Evolutionary conservation across 2,888 invertebrate species (phyloP).

Genomic region (Brachylomia viminalis): DNA sequence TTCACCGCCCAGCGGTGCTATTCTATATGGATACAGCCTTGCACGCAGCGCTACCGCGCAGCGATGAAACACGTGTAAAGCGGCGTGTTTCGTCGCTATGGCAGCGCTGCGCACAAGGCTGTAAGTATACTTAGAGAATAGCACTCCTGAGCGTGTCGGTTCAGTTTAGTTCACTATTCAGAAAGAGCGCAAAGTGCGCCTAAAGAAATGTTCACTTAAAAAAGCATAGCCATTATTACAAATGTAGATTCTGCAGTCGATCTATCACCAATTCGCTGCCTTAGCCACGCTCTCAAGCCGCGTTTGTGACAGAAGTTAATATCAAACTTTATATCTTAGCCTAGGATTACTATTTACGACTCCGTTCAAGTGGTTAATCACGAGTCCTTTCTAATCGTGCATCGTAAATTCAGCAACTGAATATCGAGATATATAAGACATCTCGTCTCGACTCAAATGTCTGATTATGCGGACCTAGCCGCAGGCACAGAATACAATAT

Average conservation of each 20-base stretch:
- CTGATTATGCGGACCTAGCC: constrained; percentile 53
- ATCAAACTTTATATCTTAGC: constrained; percentile 61
- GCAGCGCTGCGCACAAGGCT: no score
- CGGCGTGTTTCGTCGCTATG: no score
- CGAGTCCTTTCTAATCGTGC: constrained; percentile 68
- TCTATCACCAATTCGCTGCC: constrained; percentile 8
- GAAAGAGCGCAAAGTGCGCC: background rate
- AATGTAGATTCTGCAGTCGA: background rate
- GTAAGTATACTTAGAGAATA: no score
- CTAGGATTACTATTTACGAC: constrained; percentile 63
- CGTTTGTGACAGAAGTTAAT: constrained; percentile 54
- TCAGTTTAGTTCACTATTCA: background rate
- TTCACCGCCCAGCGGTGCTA: no score
- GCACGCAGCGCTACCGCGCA: no score
- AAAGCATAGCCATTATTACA: background rate
- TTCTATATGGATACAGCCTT: no score
- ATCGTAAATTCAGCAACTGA: constrained; percentile 66
- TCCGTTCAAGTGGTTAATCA: constrained; percentile 60
- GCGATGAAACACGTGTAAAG: no score
- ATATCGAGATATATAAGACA: constrained; percentile 63
- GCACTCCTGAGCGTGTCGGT: no score
- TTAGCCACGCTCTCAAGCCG: constrained; percentile 27
- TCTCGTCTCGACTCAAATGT: constrained; percentile 56
- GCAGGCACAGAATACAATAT: no score
- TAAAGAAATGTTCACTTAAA: background rate